A percentile compares a stretch with the other conserved stretches of the same genome.
These are phyloP conservation scores for Axinella damicornis DNA, from an alignment of 37 sponge, comb jelly and placozoan species.

Conservation along the genomic window DNA sequence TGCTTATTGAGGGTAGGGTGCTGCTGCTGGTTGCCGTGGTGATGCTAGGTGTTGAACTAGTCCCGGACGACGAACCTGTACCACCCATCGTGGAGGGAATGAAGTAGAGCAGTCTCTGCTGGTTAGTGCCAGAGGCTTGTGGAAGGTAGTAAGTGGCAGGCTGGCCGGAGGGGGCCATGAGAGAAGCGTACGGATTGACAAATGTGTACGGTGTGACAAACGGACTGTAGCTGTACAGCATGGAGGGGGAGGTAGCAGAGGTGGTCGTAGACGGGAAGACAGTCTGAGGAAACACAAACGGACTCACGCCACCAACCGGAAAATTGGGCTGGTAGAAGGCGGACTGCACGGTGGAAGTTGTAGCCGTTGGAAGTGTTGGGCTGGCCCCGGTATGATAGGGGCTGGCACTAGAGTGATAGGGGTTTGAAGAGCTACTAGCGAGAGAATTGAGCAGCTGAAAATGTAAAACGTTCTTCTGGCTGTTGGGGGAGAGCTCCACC, in stretches of 20 bases:
- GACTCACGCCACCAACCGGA: not conserved
- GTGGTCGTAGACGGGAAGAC: not conserved
- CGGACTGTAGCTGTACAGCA: constrained; percentile 40
- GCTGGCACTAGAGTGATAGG: not conserved
- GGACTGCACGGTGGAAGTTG: not conserved
- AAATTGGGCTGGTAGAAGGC: not conserved
- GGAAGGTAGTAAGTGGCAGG: constrained; percentile 6
- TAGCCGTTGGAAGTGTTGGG: not conserved
- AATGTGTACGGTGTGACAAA: constrained; percentile 39
- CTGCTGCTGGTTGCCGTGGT: not conserved
- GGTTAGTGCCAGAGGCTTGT: not conserved
- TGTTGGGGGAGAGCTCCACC: not conserved
- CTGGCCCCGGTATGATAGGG: not conserved
- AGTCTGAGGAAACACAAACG: constrained; percentile 24
- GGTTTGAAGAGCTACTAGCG: not conserved
- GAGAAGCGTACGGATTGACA: constrained; percentile 24
- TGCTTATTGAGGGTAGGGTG: not conserved
- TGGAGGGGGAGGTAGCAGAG: not conserved
- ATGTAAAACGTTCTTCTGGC: not conserved
- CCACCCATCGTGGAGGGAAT: not conserved
- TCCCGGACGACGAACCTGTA: not conserved
- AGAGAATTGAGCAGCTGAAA: constrained; percentile 24
- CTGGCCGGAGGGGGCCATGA: not conserved
- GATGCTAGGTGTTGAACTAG: not conserved
- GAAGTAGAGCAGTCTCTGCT: constrained; percentile 24